Evolutionary conservation across 1,140 invertebrate genomes (phyloP).

Genomic region (Orius insidiosus): DNA sequence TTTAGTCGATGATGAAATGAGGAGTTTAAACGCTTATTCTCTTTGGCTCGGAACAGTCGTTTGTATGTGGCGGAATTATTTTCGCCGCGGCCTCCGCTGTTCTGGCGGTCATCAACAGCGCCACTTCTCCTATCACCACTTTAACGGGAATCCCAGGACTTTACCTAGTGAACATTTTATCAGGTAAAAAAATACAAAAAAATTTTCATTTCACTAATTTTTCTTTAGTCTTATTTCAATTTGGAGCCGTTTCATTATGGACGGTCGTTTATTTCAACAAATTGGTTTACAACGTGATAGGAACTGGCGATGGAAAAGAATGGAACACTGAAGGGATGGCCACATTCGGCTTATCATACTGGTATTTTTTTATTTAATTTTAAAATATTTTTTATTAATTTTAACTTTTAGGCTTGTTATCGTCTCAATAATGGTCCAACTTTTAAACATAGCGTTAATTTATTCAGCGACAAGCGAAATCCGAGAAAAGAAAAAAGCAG

Average conservation of each 20-base stretch:
- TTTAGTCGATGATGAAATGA: conserved; percentile 6
- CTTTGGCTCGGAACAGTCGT: conserved; percentile 53
- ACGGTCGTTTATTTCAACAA: conserved; percentile 53
- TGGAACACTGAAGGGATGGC: conserved; percentile 55
- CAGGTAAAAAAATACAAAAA: conserved; percentile 33
- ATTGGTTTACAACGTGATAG: conserved; percentile 58
- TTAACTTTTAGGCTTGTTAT: conserved; percentile 50
- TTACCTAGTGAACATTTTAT: conserved; percentile 57
- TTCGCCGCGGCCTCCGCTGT: conserved; percentile 48
- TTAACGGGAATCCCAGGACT: conserved; percentile 58
- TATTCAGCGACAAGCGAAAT: conserved; percentile 50
- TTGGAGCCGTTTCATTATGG: conserved; percentile 52
- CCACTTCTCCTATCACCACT: conserved; percentile 50
- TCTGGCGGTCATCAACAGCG: conserved; percentile 58
- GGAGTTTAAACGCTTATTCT: conserved; percentile 28
- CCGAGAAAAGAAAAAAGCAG: conserved; percentile 38
- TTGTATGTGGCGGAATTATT: conserved; percentile 41
- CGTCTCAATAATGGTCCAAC: conserved; percentile 45
- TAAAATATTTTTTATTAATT: conserved; percentile 9
- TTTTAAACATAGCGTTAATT: conserved; percentile 57
- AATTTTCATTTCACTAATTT: conserved; percentile 15
- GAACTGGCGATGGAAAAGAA: conserved; percentile 49
- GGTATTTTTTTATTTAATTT: conserved; percentile 29
- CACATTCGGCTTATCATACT: conserved; percentile 59
- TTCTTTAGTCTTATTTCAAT: conserved; percentile 48